Evolutionary conservation across 2,797 vertebrate genomes (phyloP).

Genomic region (Onychomys leucogaster): DNA sequence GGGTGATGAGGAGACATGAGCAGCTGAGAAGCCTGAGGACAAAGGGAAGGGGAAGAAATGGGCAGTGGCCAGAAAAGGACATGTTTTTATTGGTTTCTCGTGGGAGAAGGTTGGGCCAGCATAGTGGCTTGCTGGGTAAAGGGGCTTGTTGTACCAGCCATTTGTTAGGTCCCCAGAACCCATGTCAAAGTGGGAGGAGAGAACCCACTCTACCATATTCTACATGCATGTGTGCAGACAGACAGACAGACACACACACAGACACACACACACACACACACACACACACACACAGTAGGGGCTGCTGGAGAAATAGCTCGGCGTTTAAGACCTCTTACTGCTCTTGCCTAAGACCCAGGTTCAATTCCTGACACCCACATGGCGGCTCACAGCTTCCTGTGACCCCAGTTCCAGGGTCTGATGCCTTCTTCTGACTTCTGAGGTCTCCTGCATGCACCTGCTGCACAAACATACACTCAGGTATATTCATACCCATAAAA

Average conservation of each 20-base stretch:
- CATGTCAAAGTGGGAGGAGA: neutral
- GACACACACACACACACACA: neutral
- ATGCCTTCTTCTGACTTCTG: neutral
- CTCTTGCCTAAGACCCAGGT: neutral
- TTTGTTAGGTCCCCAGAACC: neutral
- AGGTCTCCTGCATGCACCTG: neutral
- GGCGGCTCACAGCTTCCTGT: neutral
- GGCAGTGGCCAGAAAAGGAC: neutral
- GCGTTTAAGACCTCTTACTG: neutral
- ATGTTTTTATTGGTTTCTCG: neutral
- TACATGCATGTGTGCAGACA: neutral
- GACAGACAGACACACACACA: neutral
- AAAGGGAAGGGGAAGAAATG: constrained; percentile 4
- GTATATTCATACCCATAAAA: neutral
- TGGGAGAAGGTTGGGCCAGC: neutral
- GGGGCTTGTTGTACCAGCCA: neutral
- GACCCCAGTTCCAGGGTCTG: neutral
- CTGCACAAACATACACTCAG: neutral
- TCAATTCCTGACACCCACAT: neutral
- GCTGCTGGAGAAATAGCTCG: neutral
- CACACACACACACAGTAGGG: neutral
- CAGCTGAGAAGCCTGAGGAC: neutral
- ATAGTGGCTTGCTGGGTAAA: neutral
- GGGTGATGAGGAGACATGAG: neutral
- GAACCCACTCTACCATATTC: no score